A percentile compares a stretch with the other conserved stretches of the same genome.
phyloP scores from a whole-genome alignment of 35 echinoderm and acorn worm species.

The Ophioderma brevispina region DNA sequence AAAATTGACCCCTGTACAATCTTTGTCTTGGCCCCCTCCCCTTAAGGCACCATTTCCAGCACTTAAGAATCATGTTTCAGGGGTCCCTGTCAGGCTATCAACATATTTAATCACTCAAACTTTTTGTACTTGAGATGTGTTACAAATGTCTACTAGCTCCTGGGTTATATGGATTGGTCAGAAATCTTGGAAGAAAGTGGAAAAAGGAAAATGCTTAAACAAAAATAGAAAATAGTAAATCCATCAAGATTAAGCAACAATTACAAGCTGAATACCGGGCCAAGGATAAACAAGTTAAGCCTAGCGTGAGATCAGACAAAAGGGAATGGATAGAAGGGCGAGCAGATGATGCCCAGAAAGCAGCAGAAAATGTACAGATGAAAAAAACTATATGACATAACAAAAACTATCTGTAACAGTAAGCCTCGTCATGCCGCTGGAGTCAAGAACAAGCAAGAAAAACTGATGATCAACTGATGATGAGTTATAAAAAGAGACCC shows the following conservation, averaged over 20 bases:
- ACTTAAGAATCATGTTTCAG: too few relatives aligned
- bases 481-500: background rate
- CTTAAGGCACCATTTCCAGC: too few relatives aligned
- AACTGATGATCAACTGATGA: background rate
- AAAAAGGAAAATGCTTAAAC: background rate
- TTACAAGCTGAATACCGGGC: background rate
- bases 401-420: conserved; percentile 30
- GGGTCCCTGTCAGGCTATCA: too few relatives aligned
- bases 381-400: conserved; percentile 24
- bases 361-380: conserved; percentile 31
- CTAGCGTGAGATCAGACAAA: background rate
- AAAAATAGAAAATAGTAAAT: background rate
- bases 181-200: background rate
- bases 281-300: conserved; percentile 32
- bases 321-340: background rate
- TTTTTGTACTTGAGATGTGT: too few relatives aligned
- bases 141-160: too few relatives aligned
- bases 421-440: background rate
- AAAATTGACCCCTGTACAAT: too few relatives aligned
- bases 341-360: conserved; percentile 13
- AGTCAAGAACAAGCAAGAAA: conserved; percentile 16
- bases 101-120: too few relatives aligned
- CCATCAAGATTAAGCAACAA: background rate
- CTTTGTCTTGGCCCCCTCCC: too few relatives aligned
- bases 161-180: too few relatives aligned